Percentiles rank a stretch among this genome's conserved stretches.
phyloP scores from a whole-genome alignment of 2,888 invertebrate genomes.

The Nomada ruficornis region DNA sequence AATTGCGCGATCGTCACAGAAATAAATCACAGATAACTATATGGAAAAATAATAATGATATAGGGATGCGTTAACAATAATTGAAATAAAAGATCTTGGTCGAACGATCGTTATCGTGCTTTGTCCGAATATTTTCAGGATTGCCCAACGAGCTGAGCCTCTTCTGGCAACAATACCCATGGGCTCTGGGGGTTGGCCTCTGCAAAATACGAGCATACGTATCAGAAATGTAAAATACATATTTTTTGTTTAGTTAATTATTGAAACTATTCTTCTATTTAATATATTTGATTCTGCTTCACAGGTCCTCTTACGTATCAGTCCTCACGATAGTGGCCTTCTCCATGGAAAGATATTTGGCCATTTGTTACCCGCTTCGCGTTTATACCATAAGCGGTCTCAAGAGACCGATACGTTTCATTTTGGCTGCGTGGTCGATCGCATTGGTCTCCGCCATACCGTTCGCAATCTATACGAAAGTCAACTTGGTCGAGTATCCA shows the following conservation, averaged over 20 bases:
- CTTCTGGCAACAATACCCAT: slow-evolving; percentile 96
- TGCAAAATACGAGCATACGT: slow-evolving; percentile 93
- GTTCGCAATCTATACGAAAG: slow-evolving; percentile 90
- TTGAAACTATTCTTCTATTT: not conserved
- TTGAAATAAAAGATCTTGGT: slow-evolving; percentile 4
- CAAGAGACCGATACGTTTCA: slow-evolving; percentile 92
- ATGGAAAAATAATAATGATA: slow-evolving; percentile 6
- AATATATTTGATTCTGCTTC: slow-evolving; percentile 53
- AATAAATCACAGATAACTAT: slow-evolving; percentile 34
- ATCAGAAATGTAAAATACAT: slow-evolving; percentile 92
- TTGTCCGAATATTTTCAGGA: slow-evolving; percentile 86
- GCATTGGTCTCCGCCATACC: slow-evolving; percentile 91
- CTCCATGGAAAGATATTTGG: slow-evolving; percentile 95
- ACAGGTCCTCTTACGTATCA: slow-evolving; percentile 94
- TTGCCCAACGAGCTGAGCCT: slow-evolving; percentile 93
- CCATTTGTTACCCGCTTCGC: slow-evolving; percentile 95
- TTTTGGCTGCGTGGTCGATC: slow-evolving; percentile 91
- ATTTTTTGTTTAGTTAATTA: not conserved
- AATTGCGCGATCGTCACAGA: slow-evolving; percentile 36
- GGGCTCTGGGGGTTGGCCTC: slow-evolving; percentile 91
- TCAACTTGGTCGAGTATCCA: slow-evolving; percentile 91
- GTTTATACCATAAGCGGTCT: slow-evolving; percentile 93
- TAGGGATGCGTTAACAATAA: not conserved
- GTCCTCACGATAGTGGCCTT: slow-evolving; percentile 96
- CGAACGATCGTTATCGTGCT: slow-evolving; percentile 18